These are phyloP conservation scores for Pipa parva DNA, from an alignment of 2,113 vertebrate genomes.

Conservation along the genomic window DNA sequence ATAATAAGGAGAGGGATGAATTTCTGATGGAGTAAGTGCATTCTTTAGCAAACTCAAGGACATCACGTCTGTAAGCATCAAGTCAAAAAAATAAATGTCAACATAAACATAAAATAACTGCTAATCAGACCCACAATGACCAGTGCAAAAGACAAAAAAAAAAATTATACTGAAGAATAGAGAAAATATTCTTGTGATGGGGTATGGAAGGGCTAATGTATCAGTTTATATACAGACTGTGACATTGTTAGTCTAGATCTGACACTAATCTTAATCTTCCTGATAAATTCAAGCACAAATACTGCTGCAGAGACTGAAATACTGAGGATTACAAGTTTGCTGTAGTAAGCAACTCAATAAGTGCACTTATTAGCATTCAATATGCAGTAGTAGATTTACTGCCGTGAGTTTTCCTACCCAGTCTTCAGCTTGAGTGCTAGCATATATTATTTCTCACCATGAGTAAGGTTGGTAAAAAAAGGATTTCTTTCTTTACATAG, in stretches of 20 bases:
- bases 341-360: neutral
- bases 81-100: slow-evolving; percentile 21
- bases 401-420: neutral
- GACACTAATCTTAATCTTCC: slow-evolving; percentile 14
- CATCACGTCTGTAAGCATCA: slow-evolving; percentile 14
- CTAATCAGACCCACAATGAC: slow-evolving; percentile 18
- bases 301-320: neutral
- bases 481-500: too few relatives aligned
- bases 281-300: slow-evolving; percentile 10
- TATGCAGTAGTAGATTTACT: neutral
- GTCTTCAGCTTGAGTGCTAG: too few relatives aligned
- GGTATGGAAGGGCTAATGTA: neutral
- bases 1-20: slow-evolving; percentile 33
- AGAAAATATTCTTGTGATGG: neutral
- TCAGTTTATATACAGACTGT: neutral
- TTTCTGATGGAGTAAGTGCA: slow-evolving; percentile 33
- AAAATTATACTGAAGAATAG: neutral
- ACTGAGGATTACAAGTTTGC: neutral
- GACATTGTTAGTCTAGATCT: slow-evolving; percentile 6
- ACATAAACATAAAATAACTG: slow-evolving; percentile 3
- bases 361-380: too few relatives aligned
- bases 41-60: slow-evolving; percentile 35
- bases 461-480: too few relatives aligned
- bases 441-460: too few relatives aligned
- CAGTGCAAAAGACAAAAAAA: slow-evolving; percentile 19